Evolutionary conservation across 2,797 vertebrate genomes (phyloP), one percentile per base, ranked within the genome.

Genomic region (Botia almorhae): DNA sequence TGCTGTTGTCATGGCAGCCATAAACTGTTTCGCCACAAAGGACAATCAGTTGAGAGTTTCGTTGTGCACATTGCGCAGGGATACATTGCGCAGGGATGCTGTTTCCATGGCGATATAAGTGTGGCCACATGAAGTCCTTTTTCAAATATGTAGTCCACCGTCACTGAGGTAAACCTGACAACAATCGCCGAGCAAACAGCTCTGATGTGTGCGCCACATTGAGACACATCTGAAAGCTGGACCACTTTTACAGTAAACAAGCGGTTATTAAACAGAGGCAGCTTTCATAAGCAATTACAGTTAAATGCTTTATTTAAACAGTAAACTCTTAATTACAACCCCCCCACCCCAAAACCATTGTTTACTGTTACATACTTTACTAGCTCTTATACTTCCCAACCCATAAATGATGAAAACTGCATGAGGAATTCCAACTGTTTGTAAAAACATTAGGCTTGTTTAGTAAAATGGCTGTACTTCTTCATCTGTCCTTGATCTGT

Each of bases 41-140:
- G 65, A 29, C 16, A 16, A 33, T 61, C 76, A 80, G 65, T 79
- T 71, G 46, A 74, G 76, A 82, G 46, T 81, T 75, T 60, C 69
- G 78, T 82, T 75, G 67, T 51, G 7, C 14, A 50, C 56, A 78
- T 61, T 67, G 50, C 46, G 60, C 70, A 65, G 68, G 76, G 71
- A 72, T 82, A n/a, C n/a, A n/a, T n/a, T n/a, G n/a, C n/a, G n/a
- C n/a, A n/a, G n/a, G n/a, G n/a, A n/a, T n/a, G 68, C 76, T 79
- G 83, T 83, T 87, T 85, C 84, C 85, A 85, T 86, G 78, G 85
- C 33, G 76, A 85, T 56, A 60, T 81, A 72, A 72, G 51, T 78
- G 73, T 21, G 58, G 21, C 56, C 73, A 64, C 68, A 33, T 74
- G 14, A 81, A 61, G 19, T 83, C 69, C 75, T 72, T 74, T 76